Base-by-base conservation (phyloP, 2,113 vertebrate genomes). In the Dicentrarchus labrax region DNA sequence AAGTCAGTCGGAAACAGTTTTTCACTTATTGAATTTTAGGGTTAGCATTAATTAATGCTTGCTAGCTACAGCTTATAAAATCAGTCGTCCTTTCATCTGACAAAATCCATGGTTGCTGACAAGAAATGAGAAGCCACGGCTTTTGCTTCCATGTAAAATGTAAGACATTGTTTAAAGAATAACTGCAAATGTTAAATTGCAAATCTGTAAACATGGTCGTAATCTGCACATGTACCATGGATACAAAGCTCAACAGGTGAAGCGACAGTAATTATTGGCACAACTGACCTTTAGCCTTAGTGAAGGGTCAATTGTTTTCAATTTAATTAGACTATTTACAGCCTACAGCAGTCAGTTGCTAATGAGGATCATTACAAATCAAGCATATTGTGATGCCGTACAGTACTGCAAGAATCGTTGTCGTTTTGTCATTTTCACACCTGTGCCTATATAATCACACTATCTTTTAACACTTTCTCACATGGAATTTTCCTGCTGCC, bases 351-450 rank as follows among this genome's bases (percentile, higher is more conserved):
- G 22, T 3, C 6, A 4, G 24, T 22, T 74, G 41, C 39, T 65
- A 15, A 12, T 38, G n/a, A 51, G 2, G 2, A 67, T 60, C 4
- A 36, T 53, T 59, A 51, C 5, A 72, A 36, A 45, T 48, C 21
- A 15, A 76, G 22, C 43, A 68, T 38, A 75, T 19, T 70, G 47
- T 54, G 6, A 61, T 70, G 36, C 39, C 82, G 62, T 38, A 22
- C 8, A 38, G 22, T 53, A 66, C 50, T 10, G 16, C 39, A 78
- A 43, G 2, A 76, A 8, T 57, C 67, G 0, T 3, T 76, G 17
- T 76, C 4, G 21, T 0, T 36, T 30, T 66, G 4, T 48, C 8
- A 64, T 80, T 80, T 88, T 77, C 67, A 60, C 72, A 78, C 68
- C 47, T n/a, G n/a, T 8, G 57, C 21, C 19, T 65, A 47, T 75